These are phyloP conservation scores for Thumatha senex DNA, from an alignment of 2,888 invertebrate genomes.

Conservation along the genomic window DNA sequence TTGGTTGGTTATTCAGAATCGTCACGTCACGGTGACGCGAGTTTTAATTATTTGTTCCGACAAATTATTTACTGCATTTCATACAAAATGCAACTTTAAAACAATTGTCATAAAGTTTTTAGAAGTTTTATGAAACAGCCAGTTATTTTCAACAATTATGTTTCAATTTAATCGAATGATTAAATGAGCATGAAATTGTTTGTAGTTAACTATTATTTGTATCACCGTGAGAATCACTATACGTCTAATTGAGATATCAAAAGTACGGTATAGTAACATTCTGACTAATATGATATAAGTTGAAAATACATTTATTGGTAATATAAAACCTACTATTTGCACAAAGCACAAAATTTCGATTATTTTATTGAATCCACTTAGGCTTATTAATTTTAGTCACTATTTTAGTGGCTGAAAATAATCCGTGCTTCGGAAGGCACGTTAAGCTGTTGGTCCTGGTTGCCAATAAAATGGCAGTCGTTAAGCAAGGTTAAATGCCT, in stretches of 20 bases:
- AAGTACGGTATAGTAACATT: slow-evolving; percentile 5
- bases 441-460: too few relatives aligned
- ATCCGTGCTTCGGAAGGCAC: too few relatives aligned
- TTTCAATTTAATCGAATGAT: slow-evolving; percentile 32
- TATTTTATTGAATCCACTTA: too few relatives aligned
- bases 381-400: too few relatives aligned
- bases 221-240: slow-evolving; percentile 20
- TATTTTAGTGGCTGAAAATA: too few relatives aligned
- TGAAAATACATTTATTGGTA: too few relatives aligned
- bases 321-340: too few relatives aligned
- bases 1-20: slow-evolving; percentile 76
- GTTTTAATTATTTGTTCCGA: slow-evolving; percentile 57
- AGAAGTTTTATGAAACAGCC: neutral
- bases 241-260: slow-evolving; percentile 27
- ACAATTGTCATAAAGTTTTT: slow-evolving; percentile 6
- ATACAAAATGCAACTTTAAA: slow-evolving; percentile 33
- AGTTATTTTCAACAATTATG: neutral
- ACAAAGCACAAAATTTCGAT: too few relatives aligned
- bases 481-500: too few relatives aligned
- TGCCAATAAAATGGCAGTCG: too few relatives aligned
- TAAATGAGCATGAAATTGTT: slow-evolving; percentile 43
- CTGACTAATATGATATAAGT: too few relatives aligned
- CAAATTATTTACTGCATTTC: slow-evolving; percentile 35
- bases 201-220: slow-evolving; percentile 39
- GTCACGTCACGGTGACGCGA: slow-evolving; percentile 73